A percentile compares a stretch with the other conserved stretches of the same genome.
These are phyloP conservation scores for Eilema depressum DNA, from an alignment of 2,888 invertebrate genomes.

Conservation along the genomic window DNA sequence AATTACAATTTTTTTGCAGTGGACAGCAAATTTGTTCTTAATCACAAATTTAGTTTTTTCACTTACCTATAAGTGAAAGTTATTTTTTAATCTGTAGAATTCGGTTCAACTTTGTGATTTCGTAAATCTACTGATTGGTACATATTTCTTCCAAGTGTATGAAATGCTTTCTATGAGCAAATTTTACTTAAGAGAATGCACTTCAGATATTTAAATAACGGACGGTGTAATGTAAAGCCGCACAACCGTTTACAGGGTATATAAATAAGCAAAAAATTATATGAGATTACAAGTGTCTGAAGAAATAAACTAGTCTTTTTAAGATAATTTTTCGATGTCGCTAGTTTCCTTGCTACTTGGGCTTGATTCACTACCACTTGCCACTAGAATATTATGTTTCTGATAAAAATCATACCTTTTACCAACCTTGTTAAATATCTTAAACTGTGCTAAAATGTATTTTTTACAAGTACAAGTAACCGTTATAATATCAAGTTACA, in stretches of 20 bases:
- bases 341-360: not conserved
- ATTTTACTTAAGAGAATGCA: not conserved
- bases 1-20: not conserved
- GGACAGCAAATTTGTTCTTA: not conserved
- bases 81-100: not conserved
- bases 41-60: not conserved
- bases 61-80: not conserved
- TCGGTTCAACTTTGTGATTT: not conserved
- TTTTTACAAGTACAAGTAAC: too few species aligned
- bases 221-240: constrained; percentile 55
- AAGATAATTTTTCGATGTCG: constrained; percentile 8
- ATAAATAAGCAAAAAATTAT: constrained; percentile 13
- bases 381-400: not conserved
- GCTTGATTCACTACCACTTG: not conserved
- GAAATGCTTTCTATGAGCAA: not conserved
- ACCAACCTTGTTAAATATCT: not conserved
- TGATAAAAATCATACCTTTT: not conserved
- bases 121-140: not conserved
- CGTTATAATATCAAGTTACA: not conserved
- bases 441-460: not conserved
- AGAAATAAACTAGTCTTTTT: constrained; percentile 6
- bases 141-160: not conserved
- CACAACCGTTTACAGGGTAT: constrained; percentile 32
- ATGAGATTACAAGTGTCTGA: constrained; percentile 4
- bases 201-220: constrained; percentile 39